Conservation (phyloP, 2,888 invertebrate species). For the Andrena camellia region DNA sequence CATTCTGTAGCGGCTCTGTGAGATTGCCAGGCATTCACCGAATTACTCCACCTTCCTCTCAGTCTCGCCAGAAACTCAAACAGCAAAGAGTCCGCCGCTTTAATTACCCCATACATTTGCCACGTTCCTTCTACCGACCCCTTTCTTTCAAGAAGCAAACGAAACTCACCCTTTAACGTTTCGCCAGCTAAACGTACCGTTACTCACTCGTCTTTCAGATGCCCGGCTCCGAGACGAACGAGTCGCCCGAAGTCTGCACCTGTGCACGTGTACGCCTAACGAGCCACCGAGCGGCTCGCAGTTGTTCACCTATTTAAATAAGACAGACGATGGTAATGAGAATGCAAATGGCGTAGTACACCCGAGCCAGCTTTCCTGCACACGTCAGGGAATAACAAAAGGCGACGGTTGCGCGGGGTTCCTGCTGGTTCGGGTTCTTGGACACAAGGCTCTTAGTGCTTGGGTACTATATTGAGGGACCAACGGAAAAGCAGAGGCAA, state of each 20-base stretch:
- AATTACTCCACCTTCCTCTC: conserved; percentile 1
- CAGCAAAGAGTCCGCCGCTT: conserved; percentile 22
- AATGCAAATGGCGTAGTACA: conserved; percentile 81
- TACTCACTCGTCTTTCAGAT: background rate
- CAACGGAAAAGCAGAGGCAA: conserved; percentile 1
- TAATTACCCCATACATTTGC: conserved; percentile 33
- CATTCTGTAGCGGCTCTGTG: conserved; percentile 7
- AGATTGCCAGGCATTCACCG: background rate
- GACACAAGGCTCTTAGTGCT: conserved; percentile 11
- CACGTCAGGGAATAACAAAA: conserved; percentile 68
- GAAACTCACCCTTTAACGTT: conserved; percentile 28
- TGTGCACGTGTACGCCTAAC: conserved; percentile 52
- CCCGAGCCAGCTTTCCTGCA: conserved; percentile 61
- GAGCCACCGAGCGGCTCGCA: conserved; percentile 66
- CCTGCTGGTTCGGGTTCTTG: background rate
- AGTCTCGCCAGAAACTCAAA: background rate
- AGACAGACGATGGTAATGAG: conserved; percentile 82
- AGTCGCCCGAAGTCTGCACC: conserved; percentile 11
- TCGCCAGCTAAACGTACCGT: background rate
- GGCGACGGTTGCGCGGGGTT: conserved; percentile 15
- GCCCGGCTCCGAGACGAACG: conserved; percentile 9
- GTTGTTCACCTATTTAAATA: conserved; percentile 81
- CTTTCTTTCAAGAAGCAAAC: conserved; percentile 17
- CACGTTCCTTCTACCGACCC: background rate
- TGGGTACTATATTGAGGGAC: background rate